phyloP scores from a whole-genome alignment of 23 tunicate genomes.

The Phallusia fumigata region DNA sequence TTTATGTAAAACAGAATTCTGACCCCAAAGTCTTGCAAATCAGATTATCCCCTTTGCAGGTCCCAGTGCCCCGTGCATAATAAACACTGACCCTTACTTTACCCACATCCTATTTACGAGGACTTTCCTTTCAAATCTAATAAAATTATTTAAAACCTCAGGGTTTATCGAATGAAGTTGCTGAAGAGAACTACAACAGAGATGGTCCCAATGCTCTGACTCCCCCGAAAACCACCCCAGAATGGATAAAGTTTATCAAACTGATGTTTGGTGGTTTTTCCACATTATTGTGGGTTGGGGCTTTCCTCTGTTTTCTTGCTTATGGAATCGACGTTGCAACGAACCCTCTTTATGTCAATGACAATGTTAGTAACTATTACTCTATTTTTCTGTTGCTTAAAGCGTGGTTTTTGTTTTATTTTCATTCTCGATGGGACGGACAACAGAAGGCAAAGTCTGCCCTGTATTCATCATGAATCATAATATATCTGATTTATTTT shows the following conservation, averaged over 20 bases:
- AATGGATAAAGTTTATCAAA: constrained; percentile 61
- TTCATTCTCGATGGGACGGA: no score
- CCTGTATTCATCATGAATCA: no score
- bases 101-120: no score
- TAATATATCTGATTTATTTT: no score
- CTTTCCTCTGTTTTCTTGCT: constrained; percentile 62
- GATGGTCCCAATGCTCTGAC: constrained; percentile 70
- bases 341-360: constrained; percentile 34
- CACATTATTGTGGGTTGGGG: constrained; percentile 62
- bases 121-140: not conserved
- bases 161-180: constrained; percentile 47
- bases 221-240: constrained; percentile 85
- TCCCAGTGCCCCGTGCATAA: no score
- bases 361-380: constrained; percentile 57
- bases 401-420: no score
- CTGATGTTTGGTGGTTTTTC: constrained; percentile 63
- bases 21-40: no score
- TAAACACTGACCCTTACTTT: no score
- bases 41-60: no score
- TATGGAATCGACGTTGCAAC: constrained; percentile 31
- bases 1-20: no score
- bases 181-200: constrained; percentile 25
- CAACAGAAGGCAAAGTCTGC: no score
- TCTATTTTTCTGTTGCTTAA: no score
- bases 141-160: not conserved